Evolutionary conservation across 1,140 invertebrate genomes (phyloP).

Genomic region (Drosophila yakuba): DNA sequence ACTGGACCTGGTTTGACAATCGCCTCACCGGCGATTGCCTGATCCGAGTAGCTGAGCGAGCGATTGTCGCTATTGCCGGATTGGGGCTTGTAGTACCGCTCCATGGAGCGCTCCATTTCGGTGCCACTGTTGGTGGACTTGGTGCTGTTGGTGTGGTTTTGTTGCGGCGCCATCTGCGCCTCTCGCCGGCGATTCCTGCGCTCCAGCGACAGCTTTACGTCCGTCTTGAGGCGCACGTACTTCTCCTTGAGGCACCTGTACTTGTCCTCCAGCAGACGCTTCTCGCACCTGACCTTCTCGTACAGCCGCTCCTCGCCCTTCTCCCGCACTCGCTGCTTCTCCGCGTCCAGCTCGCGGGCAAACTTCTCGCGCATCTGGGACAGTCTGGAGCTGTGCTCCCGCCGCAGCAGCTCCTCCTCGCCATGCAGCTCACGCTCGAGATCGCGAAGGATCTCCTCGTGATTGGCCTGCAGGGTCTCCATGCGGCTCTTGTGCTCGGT

Average conservation of each 20-base stretch:
- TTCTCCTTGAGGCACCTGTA: constrained; percentile 93
- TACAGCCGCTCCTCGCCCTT: constrained; percentile 86
- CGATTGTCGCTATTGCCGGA: constrained; percentile 79
- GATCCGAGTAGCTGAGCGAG: constrained; percentile 72
- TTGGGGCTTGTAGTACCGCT: constrained; percentile 86
- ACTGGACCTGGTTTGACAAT: constrained; percentile 58
- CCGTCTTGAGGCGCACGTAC: constrained; percentile 91
- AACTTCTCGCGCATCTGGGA: constrained; percentile 87
- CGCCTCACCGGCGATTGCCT: constrained; percentile 39
- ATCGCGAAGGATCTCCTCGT: constrained; percentile 86
- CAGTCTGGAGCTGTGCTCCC: constrained; percentile 88
- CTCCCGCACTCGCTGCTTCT: constrained; percentile 84
- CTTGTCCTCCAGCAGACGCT: constrained; percentile 90
- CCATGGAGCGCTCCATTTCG: constrained; percentile 90
- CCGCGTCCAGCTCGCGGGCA: constrained; percentile 86
- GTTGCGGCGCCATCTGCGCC: constrained; percentile 85
- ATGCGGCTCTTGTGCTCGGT: constrained; percentile 85
- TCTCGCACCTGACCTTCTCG: constrained; percentile 90
- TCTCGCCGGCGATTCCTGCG: constrained; percentile 87
- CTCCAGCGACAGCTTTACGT: constrained; percentile 89
- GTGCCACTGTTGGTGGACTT: constrained; percentile 85
- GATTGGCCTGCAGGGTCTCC: constrained; percentile 85
- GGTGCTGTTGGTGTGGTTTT: constrained; percentile 43
- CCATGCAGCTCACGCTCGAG: constrained; percentile 87
- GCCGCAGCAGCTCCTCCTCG: constrained; percentile 87